Base-by-base conservation (phyloP, 2,113 vertebrate species). In the Genyomyrus donnyi region DNA sequence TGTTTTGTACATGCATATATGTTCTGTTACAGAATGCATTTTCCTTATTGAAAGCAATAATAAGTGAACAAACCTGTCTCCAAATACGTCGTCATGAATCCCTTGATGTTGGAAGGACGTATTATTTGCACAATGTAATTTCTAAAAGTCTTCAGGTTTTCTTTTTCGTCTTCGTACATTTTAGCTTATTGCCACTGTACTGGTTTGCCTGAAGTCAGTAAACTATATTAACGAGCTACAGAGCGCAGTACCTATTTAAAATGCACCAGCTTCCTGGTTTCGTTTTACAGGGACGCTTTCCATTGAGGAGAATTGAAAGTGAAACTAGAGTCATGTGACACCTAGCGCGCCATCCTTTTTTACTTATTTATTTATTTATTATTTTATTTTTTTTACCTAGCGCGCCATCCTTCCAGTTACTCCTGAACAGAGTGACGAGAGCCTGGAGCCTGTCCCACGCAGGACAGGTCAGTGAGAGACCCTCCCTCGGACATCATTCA, bases 81-180 rank as follows among this genome's bases (percentile, higher is more conserved):
- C 49, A 93, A 84, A 83, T 92, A 91, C 0, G 3, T 8, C 0
- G 10, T 89, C 91, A 94, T 50, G 77, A 93, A 93, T 19, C 9
- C 56, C 42, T 56, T 91, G 31, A 94, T 90, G 50, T 92, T 85
- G 3, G 92, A 92, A 5, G 93, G 93, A 10, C 92, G 92, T 31
- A 94, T 50, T 53, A 89, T 74, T 0, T 50, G 27, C 1, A 21
- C 6, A 19, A 94, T 90, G 35, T 93, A 90, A 0, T 3, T 1
- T 2, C 35, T 50, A 15, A 3, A 92, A 0, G 1, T 48, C 24
- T 52, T 85, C 10, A 94, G 66, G 2, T 90, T 88, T 45, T 87
- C 31, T 39, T 92, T 93, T 49, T 93, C 92, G 19, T 8, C 0
- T 15, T 92, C 90, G 31, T 88, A 92, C 93, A 93, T 93, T 50